Percentiles rank a stretch among this genome's conserved stretches.
phyloP scores from a whole-genome alignment of 2,888 invertebrate genomes.

The Trisateles emortualis region DNA sequence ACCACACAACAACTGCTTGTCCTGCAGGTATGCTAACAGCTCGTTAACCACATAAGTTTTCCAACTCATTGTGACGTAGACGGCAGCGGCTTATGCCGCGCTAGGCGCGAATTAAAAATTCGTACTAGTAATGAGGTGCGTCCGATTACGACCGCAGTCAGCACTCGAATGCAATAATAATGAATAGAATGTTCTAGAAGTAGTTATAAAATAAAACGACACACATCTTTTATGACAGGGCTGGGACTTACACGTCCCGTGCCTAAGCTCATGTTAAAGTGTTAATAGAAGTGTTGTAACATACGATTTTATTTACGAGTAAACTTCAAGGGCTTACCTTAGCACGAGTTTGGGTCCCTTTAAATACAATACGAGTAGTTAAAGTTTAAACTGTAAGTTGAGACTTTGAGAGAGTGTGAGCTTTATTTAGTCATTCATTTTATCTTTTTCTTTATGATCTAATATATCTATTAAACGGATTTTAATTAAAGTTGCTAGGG shows the following conservation, averaged over 20 bases:
- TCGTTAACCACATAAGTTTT: no score
- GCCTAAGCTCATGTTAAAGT: slow-evolving; percentile 13
- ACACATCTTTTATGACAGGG: background rate
- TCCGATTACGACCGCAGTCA: no score
- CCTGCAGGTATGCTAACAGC: no score
- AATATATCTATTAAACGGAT: background rate
- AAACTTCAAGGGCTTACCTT: slow-evolving; percentile 9
- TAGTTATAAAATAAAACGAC: background rate
- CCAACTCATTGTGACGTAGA: no score
- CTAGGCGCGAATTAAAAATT: no score
- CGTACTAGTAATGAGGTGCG: no score
- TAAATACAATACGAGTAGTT: background rate
- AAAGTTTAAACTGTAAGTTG: background rate
- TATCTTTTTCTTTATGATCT: background rate
- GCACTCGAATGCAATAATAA: background rate
- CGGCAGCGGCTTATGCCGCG: no score
- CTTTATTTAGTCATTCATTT: background rate
- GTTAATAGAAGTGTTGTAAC: slow-evolving; percentile 23
- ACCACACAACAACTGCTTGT: no score
- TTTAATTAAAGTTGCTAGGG: no score
- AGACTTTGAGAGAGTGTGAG: background rate
- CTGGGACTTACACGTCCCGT: background rate
- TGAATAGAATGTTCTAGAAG: background rate
- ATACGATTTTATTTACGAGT: slow-evolving; percentile 30
- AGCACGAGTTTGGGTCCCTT: background rate